Conservation (phyloP, 2,113 vertebrate genomes). For the Symphodus melops region DNA sequence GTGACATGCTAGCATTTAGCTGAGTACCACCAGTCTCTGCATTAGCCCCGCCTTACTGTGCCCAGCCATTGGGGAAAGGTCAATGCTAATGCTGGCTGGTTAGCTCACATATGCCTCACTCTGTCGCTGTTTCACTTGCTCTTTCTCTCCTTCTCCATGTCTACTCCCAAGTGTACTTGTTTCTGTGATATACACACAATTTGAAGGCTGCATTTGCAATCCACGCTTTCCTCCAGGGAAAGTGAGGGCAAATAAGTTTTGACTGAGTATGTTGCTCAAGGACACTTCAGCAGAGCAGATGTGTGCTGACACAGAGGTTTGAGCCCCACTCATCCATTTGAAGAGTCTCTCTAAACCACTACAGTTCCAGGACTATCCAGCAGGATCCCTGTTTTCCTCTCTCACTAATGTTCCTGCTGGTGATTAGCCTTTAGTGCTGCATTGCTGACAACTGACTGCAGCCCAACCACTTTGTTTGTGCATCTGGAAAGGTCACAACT, state of each 20-base stretch:
- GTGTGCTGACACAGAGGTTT: conserved; percentile 51
- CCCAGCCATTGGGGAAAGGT: conserved; percentile 63
- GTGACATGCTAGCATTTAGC: conserved; percentile 73
- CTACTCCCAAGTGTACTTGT: background rate
- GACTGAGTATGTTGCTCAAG: conserved; percentile 53
- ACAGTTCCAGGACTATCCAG: conserved; percentile 23
- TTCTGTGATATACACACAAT: background rate
- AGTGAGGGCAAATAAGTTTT: conserved; percentile 27
- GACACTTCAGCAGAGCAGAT: conserved; percentile 55
- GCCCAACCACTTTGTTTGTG: conserved; percentile 52
- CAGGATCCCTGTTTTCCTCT: conserved; percentile 29
- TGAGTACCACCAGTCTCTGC: conserved; percentile 40
- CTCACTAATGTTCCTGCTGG: conserved; percentile 37
- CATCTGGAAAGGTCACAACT: conserved; percentile 57
- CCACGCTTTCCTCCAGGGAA: background rate
- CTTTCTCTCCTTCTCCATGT: background rate
- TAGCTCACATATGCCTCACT: conserved; percentile 42
- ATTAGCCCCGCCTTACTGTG: conserved; percentile 31
- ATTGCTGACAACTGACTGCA: conserved; percentile 49
- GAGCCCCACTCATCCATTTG: conserved; percentile 40
- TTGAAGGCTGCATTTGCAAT: background rate
- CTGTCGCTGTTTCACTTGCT: conserved; percentile 27
- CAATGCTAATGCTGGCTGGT: conserved; percentile 51
- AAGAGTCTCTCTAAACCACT: conserved; percentile 29
- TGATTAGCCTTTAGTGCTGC: conserved; percentile 40